A percentile compares a stretch with the other conserved stretches of the same genome.
Conservation (phyloP, 2,113 vertebrate species). For the Pygathrix nemaeus region DNA sequence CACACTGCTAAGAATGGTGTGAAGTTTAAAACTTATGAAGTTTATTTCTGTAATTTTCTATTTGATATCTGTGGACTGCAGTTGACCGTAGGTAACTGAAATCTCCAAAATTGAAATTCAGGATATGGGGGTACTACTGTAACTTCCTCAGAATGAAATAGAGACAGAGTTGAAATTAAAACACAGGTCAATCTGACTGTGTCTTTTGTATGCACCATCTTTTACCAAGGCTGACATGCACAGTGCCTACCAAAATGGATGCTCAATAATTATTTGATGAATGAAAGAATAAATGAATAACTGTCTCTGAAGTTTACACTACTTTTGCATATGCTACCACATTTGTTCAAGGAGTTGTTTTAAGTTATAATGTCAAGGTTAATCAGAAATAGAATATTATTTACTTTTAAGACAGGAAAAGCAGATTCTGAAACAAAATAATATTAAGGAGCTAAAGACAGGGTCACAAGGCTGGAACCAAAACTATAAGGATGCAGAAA, state of each 20-base stretch:
- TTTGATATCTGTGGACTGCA: background rate
- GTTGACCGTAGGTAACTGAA: background rate
- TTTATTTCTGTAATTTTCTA: background rate
- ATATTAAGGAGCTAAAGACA: background rate
- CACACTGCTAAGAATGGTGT: background rate
- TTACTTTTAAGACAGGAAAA: background rate
- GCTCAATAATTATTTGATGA: background rate
- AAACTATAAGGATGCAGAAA: background rate
- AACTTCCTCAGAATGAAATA: background rate
- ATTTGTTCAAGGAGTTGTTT: background rate
- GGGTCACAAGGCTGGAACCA: background rate
- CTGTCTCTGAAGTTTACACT: background rate
- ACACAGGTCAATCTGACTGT: background rate
- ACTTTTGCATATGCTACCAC: background rate
- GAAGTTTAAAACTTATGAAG: background rate
- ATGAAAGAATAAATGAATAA: background rate
- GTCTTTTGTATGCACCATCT: background rate
- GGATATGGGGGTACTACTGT: background rate
- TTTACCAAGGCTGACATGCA: background rate
- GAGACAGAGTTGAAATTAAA: background rate
- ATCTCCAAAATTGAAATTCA: background rate
- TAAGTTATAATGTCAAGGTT: background rate
- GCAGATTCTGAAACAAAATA: background rate
- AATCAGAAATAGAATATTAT: background rate
- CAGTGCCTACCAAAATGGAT: background rate